These are phyloP conservation scores for Drosophila koepferae DNA, from an alignment of 2,888 invertebrate genomes.

Conservation along the genomic window DNA sequence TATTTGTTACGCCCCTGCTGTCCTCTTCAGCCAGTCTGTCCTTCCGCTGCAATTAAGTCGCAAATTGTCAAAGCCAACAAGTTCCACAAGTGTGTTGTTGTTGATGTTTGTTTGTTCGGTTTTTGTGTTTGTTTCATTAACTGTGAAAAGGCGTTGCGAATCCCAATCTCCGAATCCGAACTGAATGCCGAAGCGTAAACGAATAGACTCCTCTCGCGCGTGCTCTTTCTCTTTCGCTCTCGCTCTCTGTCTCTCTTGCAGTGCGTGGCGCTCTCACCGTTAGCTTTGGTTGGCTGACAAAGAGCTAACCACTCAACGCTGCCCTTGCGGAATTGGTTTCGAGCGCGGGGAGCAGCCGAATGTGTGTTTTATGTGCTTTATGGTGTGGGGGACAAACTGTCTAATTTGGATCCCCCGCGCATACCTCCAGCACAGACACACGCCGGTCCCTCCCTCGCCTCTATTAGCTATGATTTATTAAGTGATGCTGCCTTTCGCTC, in stretches of 20 bases:
- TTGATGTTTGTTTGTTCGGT: slow-evolving; percentile 31
- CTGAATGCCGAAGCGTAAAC: slow-evolving; percentile 25
- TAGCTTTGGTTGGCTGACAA: slow-evolving; percentile 66
- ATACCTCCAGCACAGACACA: background rate
- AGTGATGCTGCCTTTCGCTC: slow-evolving; percentile 59
- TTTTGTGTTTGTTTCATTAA: slow-evolving; percentile 59
- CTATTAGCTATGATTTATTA: slow-evolving; percentile 75
- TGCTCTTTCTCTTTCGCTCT: background rate
- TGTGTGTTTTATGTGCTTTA: slow-evolving; percentile 5
- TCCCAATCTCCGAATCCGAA: slow-evolving; percentile 29
- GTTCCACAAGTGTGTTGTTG: slow-evolving; percentile 68
- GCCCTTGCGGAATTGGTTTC: slow-evolving; percentile 40
- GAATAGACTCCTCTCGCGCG: slow-evolving; percentile 26
- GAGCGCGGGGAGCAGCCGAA: slow-evolving; percentile 1
- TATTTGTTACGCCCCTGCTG: background rate
- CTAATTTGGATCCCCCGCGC: slow-evolving; percentile 53
- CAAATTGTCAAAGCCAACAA: slow-evolving; percentile 76
- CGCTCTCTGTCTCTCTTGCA: background rate
- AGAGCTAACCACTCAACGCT: slow-evolving; percentile 70
- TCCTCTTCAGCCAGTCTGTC: slow-evolving; percentile 5
- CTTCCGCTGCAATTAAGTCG: slow-evolving; percentile 71
- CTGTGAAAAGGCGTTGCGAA: slow-evolving; percentile 51
- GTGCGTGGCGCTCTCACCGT: slow-evolving; percentile 19
- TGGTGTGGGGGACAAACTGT: slow-evolving; percentile 38
- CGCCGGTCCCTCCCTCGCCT: slow-evolving; percentile 1